Evolutionary conservation across 2,113 vertebrate genomes (phyloP).

Genomic region (Leuciscus idus): DNA sequence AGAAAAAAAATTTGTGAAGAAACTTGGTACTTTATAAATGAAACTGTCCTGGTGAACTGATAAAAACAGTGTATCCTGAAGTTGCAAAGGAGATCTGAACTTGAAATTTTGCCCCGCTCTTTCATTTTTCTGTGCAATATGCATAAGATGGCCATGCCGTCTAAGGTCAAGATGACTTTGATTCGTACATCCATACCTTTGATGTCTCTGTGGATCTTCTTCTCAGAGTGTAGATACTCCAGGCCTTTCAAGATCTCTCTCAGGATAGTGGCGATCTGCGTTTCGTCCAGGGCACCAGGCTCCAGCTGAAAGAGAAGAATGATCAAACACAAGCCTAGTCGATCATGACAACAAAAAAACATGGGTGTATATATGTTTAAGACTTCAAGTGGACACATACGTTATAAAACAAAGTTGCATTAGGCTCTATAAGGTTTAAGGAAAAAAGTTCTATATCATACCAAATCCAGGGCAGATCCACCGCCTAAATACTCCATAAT

Average conservation of each 20-base stretch:
- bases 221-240: constrained; percentile 81
- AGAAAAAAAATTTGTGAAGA: not conserved
- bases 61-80: not conserved
- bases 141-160: not conserved
- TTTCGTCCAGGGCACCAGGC: constrained; percentile 78
- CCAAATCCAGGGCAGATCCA: constrained; percentile 92
- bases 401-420: not conserved
- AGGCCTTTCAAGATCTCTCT: constrained; percentile 81
- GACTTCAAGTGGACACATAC: not conserved
- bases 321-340: not conserved
- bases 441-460: constrained; percentile 53
- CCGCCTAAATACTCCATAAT: constrained; percentile 97
- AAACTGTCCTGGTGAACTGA: not conserved
- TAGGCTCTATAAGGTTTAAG: not conserved
- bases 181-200: constrained; percentile 69
- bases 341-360: not conserved
- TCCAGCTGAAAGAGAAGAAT: constrained; percentile 70
- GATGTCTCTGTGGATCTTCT: constrained; percentile 82
- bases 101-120: not conserved
- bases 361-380: not conserved
- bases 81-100: not conserved
- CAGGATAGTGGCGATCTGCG: constrained; percentile 79
- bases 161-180: not conserved
- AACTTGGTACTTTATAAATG: not conserved
- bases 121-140: not conserved